phyloP scores from a whole-genome alignment of 37 sponge, comb jelly and placozoan species.

The Chondrilla cf. caribensis region DNA sequence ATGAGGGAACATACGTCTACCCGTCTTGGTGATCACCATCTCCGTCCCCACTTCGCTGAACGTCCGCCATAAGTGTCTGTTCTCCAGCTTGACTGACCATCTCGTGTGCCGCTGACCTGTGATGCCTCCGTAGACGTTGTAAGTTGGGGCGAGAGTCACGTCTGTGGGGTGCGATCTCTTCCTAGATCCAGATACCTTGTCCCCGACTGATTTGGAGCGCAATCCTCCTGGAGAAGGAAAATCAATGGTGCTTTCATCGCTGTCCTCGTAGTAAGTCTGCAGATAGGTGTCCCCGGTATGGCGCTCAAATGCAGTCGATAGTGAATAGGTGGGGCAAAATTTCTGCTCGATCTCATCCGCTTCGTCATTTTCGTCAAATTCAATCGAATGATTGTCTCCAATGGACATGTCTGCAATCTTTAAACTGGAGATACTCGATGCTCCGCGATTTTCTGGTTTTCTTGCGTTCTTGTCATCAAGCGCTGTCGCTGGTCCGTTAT shows the following conservation, averaged over 20 bases:
- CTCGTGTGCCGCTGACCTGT: too few relatives aligned
- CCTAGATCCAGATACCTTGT: neutral
- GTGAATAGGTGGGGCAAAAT: neutral
- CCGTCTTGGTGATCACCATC: constrained; percentile 88
- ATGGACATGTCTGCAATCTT: constrained; percentile 19
- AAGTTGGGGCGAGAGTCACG: neutral
- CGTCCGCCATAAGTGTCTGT: constrained; percentile 60
- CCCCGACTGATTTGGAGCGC: neutral
- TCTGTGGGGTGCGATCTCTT: neutral
- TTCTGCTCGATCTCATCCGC: neutral
- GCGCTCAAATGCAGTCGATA: too few relatives aligned
- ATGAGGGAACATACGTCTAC: constrained; percentile 85
- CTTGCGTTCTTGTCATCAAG: neutral
- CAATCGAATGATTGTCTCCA: neutral
- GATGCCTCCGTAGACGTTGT: neutral
- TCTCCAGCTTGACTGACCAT: constrained; percentile 57
- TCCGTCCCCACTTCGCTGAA: constrained; percentile 82
- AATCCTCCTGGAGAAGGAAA: constrained; percentile 8
- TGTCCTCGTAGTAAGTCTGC: neutral
- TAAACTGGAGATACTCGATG: neutral
- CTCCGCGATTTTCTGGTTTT: neutral
- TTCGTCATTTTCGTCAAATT: neutral
- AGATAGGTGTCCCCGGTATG: neutral
- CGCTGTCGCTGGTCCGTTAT: neutral
- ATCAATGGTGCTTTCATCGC: neutral